Percentiles rank a stretch among this genome's conserved stretches.
Evolutionary conservation across 2,888 invertebrate genomes (phyloP).

Genomic region (Pseudococcus jackbeardsleyi): DNA sequence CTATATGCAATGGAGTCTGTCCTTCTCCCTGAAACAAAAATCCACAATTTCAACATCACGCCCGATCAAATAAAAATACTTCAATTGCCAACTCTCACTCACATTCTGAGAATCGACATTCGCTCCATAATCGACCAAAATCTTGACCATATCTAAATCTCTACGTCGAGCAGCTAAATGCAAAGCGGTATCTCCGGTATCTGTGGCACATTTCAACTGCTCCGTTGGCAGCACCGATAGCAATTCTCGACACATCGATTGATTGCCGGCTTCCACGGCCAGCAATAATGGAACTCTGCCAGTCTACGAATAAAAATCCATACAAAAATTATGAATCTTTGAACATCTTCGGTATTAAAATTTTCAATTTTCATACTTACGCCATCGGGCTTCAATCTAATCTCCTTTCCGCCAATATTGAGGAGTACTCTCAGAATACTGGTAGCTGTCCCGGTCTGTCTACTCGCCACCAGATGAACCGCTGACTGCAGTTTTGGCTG

Average conservation of each 20-base stretch:
- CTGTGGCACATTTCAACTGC: constrained; percentile 86
- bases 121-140: constrained; percentile 93
- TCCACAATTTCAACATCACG: background rate
- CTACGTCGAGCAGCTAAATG: constrained; percentile 94
- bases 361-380: constrained; percentile 76
- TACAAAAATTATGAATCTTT: background rate
- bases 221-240: constrained; percentile 88
- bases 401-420: constrained; percentile 90
- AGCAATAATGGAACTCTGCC: constrained; percentile 93
- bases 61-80: too few species aligned
- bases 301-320: constrained; percentile 74
- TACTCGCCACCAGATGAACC: constrained; percentile 93
- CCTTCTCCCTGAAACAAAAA: constrained; percentile 79
- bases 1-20: constrained; percentile 94
- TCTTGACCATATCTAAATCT: constrained; percentile 93
- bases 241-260: constrained; percentile 94
- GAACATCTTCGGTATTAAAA: too few species aligned
- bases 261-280: constrained; percentile 95
- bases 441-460: constrained; percentile 93
- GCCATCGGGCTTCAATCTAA: constrained; percentile 87
- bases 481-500: constrained; percentile 94
- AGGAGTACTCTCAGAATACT: constrained; percentile 90
- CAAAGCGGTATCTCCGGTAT: constrained; percentile 92
- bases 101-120: constrained; percentile 91
- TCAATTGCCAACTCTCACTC: constrained; percentile 68